phyloP scores from a whole-genome alignment of 2,797 vertebrate species.

The Alcedo quadribrachys region DNA sequence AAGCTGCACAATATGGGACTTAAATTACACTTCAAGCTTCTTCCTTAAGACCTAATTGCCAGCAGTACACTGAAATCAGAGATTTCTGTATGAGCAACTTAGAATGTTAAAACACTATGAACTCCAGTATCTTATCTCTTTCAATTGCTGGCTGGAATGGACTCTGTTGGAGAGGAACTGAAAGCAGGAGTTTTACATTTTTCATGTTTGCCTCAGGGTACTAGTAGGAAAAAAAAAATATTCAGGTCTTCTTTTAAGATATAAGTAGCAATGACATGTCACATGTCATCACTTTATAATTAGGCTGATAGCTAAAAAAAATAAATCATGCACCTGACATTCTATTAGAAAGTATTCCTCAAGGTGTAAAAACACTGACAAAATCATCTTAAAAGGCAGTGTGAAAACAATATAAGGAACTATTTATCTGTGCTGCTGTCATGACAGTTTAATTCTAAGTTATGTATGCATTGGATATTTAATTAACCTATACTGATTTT shows the following conservation, averaged over 20 bases:
- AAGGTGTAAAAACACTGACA: conserved; percentile 48
- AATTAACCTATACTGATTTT: neutral
- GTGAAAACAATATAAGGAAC: neutral
- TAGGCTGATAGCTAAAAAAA: conserved; percentile 52
- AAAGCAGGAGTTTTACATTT: conserved; percentile 11
- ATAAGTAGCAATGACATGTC: conserved; percentile 1
- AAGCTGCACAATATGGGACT: neutral
- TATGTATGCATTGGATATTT: conserved; percentile 17
- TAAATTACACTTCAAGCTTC: neutral
- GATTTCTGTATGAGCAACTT: neutral
- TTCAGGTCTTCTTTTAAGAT: conserved; percentile 26
- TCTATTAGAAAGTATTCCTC: conserved; percentile 41
- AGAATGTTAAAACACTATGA: neutral
- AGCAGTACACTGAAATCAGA: neutral
- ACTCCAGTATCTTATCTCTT: neutral
- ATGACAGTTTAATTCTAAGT: conserved; percentile 5
- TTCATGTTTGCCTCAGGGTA: conserved; percentile 36
- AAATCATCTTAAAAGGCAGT: conserved; percentile 19
- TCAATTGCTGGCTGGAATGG: conserved; percentile 22
- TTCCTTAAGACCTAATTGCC: neutral
- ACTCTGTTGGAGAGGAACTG: neutral
- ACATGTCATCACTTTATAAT: conserved; percentile 69
- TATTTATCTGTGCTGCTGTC: neutral
- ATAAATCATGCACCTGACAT: conserved; percentile 41
- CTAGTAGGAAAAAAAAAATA: conserved; percentile 10